Evolutionary conservation across 2,113 vertebrate genomes (phyloP).

Genomic region (Petrocephalus microphthalmus): DNA sequence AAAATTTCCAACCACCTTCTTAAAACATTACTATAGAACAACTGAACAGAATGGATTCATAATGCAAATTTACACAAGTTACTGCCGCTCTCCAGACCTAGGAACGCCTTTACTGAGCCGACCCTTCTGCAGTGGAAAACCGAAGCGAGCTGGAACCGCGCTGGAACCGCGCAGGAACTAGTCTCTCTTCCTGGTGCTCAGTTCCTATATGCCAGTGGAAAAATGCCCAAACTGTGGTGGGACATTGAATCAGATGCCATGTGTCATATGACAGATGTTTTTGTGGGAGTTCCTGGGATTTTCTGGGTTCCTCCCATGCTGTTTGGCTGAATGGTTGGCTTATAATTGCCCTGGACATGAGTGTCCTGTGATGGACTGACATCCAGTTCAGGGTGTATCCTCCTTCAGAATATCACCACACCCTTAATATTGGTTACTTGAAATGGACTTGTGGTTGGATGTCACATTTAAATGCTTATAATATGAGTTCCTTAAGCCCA

Average conservation of each 20-base stretch:
- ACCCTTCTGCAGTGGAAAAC: background rate
- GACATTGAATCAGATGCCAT: background rate
- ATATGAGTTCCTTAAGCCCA: background rate
- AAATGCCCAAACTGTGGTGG: background rate
- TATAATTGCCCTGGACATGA: background rate
- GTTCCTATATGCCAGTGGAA: background rate
- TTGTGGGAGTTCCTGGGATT: background rate
- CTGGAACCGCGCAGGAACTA: background rate
- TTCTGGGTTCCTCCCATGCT: background rate
- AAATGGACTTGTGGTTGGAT: background rate
- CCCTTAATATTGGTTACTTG: background rate
- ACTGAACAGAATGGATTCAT: background rate
- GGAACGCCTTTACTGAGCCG: background rate
- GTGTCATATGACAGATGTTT: background rate
- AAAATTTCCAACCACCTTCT: background rate
- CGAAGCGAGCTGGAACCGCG: background rate
- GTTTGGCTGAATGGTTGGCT: background rate
- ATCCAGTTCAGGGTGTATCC: background rate
- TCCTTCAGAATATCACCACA: background rate
- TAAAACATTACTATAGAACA: background rate
- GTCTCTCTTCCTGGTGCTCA: background rate
- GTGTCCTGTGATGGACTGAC: background rate
- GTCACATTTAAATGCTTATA: background rate
- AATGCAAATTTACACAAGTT: background rate
- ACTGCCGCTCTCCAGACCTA: background rate